A percentile compares a stretch with the other conserved stretches of the same genome.
These are phyloP conservation scores for Calephelis virginiensis DNA, from an alignment of 1,140 invertebrate genomes.

Conservation along the genomic window DNA sequence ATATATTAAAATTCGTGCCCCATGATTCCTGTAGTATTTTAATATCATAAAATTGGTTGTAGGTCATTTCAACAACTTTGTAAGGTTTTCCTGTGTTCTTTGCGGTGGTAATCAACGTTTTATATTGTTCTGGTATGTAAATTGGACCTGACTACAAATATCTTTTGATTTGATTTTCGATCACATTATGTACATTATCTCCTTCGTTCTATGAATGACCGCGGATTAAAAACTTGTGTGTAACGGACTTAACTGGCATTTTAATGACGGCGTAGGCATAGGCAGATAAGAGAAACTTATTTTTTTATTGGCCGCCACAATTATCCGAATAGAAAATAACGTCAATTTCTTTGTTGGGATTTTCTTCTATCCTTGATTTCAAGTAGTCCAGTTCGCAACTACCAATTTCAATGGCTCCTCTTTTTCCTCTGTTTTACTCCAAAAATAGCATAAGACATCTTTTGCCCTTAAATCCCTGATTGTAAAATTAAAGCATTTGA, in stretches of 20 bases:
- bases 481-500: conserved; percentile 24
- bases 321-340: conserved; percentile 52
- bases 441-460: conserved; percentile 44
- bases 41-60: too few species aligned
- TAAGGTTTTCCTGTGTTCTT: background rate
- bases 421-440: conserved; percentile 40
- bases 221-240: conserved; percentile 54
- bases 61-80: background rate
- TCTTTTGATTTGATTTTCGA: conserved; percentile 17
- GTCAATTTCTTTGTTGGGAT: conserved; percentile 30
- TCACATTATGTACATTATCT: background rate
- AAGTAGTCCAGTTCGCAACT: background rate
- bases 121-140: conserved; percentile 22
- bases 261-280: conserved; percentile 39
- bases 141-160: conserved; percentile 20
- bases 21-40: too few species aligned
- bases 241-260: conserved; percentile 39
- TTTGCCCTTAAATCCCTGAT: conserved; percentile 39
- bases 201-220: conserved; percentile 26
- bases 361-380: background rate
- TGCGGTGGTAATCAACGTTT: background rate
- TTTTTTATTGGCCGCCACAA: conserved; percentile 54
- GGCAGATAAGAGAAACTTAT: conserved; percentile 37
- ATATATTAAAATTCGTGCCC: too few species aligned
- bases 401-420: conserved; percentile 29